Conservation (phyloP, 2,888 invertebrate species). For the Empis stercorea region DNA sequence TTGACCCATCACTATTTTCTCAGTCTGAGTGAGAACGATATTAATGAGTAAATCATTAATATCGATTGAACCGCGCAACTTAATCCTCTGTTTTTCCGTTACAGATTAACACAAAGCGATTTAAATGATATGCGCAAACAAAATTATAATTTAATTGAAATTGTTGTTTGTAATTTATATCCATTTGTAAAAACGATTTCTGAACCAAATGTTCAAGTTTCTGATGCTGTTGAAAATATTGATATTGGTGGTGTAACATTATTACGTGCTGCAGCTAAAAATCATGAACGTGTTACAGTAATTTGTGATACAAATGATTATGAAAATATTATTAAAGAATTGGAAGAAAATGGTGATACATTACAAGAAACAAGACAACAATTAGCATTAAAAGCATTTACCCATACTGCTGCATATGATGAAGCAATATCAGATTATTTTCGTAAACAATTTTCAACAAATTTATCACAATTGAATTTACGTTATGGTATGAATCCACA, state of each 20-base stretch:
- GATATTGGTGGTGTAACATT: conserved; percentile 96
- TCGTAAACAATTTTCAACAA: conserved; percentile 73
- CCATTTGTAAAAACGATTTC: conserved; percentile 84
- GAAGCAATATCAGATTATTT: conserved; percentile 90
- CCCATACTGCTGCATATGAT: conserved; percentile 92
- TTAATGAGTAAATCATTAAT: no score
- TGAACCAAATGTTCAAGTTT: conserved; percentile 63
- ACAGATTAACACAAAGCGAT: conserved; percentile 60
- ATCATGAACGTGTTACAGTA: conserved; percentile 87
- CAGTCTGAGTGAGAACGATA: no score
- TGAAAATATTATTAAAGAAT: conserved; percentile 55
- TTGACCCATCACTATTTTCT: no score
- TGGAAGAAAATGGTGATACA: conserved; percentile 58
- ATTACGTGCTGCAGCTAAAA: conserved; percentile 91
- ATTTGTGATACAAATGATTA: conserved; percentile 89
- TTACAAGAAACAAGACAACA: conserved; percentile 40
- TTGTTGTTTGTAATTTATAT: conserved; percentile 95
- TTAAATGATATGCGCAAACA: conserved; percentile 66
- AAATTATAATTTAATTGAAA: conserved; percentile 63
- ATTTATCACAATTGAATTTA: conserved; percentile 65
- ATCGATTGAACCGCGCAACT: no score
- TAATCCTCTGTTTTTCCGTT: no score
- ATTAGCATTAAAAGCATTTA: conserved; percentile 79
- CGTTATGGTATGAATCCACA: conserved; percentile 98
- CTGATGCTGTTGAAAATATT: conserved; percentile 90